These are phyloP conservation scores for Mystacides longicornis DNA, from an alignment of 2,888 invertebrate species.

Conservation along the genomic window DNA sequence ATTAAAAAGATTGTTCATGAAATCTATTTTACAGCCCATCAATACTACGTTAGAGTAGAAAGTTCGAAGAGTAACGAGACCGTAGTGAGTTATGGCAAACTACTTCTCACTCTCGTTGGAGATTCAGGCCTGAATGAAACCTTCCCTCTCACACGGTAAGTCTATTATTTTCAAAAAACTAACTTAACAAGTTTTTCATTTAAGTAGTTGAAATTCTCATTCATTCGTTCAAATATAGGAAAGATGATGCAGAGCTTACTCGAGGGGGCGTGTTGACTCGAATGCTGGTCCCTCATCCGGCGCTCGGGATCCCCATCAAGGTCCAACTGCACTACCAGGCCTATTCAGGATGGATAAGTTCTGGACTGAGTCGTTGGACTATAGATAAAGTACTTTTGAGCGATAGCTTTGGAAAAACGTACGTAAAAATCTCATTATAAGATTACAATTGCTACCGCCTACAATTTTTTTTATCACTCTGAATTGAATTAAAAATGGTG, in stretches of 20 bases:
- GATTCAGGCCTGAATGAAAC: constrained; percentile 80
- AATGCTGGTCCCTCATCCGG: constrained; percentile 85
- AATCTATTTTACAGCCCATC: constrained; percentile 57
- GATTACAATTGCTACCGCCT: neutral
- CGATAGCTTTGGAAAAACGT: constrained; percentile 79
- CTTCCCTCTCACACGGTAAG: constrained; percentile 78
- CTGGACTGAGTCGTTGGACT: constrained; percentile 70
- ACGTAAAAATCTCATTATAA: constrained; percentile 27
- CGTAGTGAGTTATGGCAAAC: constrained; percentile 66
- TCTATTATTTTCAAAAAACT: too few relatives aligned
- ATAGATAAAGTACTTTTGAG: constrained; percentile 77
- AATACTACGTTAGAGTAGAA: constrained; percentile 77
- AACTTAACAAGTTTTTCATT: too few relatives aligned
- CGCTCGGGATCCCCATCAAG: constrained; percentile 64
- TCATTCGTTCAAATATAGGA: too few relatives aligned
- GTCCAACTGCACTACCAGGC: constrained; percentile 77
- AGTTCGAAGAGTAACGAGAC: constrained; percentile 43
- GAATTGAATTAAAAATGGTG: too few relatives aligned
- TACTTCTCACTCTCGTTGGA: constrained; percentile 72
- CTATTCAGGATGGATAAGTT: constrained; percentile 86
- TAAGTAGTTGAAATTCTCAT: too few relatives aligned
- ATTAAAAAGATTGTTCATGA: too few relatives aligned
- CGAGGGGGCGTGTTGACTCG: constrained; percentile 68
- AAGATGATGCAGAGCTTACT: constrained; percentile 68
- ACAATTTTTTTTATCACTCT: too few relatives aligned